Base-by-base conservation (phyloP, 2,113 vertebrate species). In the Potamarius usumacintae region DNA sequence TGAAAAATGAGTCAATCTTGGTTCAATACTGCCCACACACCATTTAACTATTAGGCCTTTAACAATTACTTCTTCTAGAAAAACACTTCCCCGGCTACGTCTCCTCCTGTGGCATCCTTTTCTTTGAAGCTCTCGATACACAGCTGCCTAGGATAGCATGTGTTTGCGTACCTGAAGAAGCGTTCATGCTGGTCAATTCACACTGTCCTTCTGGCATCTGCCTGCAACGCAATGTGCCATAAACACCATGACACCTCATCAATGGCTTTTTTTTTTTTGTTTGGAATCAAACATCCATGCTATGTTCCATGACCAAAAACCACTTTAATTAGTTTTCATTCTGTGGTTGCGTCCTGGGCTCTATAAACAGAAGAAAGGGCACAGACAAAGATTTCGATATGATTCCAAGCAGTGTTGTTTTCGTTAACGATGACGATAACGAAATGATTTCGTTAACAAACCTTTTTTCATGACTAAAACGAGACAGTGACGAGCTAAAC, bases 311-410 rank as follows among this genome's bases (percentile, higher is more conserved):
- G 93, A 88, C 15, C 89, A 91, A 88, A 91, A 88, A 89, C 90
- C 67, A 87, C 91, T 89, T 86, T 94, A 94, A 95, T 94, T 95
- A 93, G 92, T 91, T 95, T 89, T 92, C 92, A 60, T 81, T 81
- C 30, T 81, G 60, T 60, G 30, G 55, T 22, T 22, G 27, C 58
- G 74, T 63, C 83, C 63, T 88, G 74, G 76, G 67, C 50, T 78
- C 48, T 34, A 22, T 15, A 53, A 67, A 79, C 62, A 67, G 85
- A 1, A 79, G 15, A 78, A 53, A 30, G 0, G 30, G 14, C 72
- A 63, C 6, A 53, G 11, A 63, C 18, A 55, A 58, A 42, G 14
- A 57, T 55, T 79, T 55, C n/a, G 67, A 79, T n/a, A 69, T 42
- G 50, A 12, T 58, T 67, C 42, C 42, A 42, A 42, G 42, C 9